A percentile compares a stretch with the other conserved stretches of the same genome.
Evolutionary conservation across 2,113 vertebrate genomes (phyloP).

Genomic region (Propithecus coquereli): DNA sequence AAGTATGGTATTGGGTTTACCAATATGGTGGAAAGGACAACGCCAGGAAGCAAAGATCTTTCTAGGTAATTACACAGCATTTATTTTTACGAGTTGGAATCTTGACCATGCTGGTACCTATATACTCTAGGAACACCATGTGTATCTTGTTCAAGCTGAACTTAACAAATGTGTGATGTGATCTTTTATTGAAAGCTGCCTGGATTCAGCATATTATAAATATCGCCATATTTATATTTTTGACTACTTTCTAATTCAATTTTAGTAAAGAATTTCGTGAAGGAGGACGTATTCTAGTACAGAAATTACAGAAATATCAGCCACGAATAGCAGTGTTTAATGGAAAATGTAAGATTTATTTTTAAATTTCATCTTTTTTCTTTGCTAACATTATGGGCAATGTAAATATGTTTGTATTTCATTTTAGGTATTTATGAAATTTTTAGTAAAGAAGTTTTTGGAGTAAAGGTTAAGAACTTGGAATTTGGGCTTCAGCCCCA

Average conservation of each 20-base stretch:
- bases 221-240: constrained; percentile 50
- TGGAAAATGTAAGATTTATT: constrained; percentile 94
- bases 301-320: constrained; percentile 95
- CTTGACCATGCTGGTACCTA: accelerated
- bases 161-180: not conserved
- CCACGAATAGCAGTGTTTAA: constrained; percentile 98
- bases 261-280: constrained; percentile 97
- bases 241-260: constrained; percentile 60
- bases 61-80: constrained; percentile 83
- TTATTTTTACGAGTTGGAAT: not conserved
- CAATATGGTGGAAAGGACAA: constrained; percentile 97
- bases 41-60: constrained; percentile 98
- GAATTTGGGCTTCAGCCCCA: constrained; percentile 98
- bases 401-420: constrained; percentile 61
- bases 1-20: constrained; percentile 99
- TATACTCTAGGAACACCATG: accelerated
- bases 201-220: not conserved
- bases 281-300: constrained; percentile 95
- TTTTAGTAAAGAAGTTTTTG: constrained; percentile 98
- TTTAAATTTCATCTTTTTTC: constrained; percentile 42
- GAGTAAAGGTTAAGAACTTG: constrained; percentile 95
- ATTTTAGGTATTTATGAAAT: constrained; percentile 98
- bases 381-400: not conserved
- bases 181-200: not conserved
- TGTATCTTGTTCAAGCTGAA: not conserved